Conservation (phyloP, 2,888 invertebrate genomes). For the Drosophila lutescens region DNA sequence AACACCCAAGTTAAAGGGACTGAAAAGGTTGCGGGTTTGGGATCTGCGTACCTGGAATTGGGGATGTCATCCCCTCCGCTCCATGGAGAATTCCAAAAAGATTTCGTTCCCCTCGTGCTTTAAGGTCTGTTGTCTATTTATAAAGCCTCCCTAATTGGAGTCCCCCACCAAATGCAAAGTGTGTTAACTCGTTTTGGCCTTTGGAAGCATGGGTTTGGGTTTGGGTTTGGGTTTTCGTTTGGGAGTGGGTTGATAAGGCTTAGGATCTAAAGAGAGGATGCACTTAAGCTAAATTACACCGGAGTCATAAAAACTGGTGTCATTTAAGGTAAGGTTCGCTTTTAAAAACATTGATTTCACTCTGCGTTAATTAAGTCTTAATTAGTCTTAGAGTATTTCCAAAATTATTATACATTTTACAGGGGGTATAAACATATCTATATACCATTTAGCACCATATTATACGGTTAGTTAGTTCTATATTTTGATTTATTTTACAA, state of each 20-base stretch:
- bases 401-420: background rate
- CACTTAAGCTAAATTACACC: background rate
- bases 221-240: no score
- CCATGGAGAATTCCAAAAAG: background rate
- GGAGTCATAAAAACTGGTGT: background rate
- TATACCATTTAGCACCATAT: background rate
- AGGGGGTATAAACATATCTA: background rate
- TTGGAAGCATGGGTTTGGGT: background rate
- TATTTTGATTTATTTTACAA: background rate
- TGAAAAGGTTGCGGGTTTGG: background rate
- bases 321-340: background rate
- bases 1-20: background rate
- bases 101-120: background rate
- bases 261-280: background rate
- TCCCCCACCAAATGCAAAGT: slow-evolving; percentile 4
- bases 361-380: background rate
- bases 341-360: background rate
- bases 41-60: background rate
- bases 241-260: background rate
- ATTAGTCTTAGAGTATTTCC: background rate
- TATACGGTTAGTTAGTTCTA: background rate
- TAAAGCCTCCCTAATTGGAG: slow-evolving; percentile 4
- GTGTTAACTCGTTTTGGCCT: slow-evolving; percentile 1
- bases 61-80: background rate
- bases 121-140: slow-evolving; percentile 1